These are phyloP conservation scores for Myotis myotis DNA, from an alignment of 2,797 vertebrate species.

Conservation along the genomic window DNA sequence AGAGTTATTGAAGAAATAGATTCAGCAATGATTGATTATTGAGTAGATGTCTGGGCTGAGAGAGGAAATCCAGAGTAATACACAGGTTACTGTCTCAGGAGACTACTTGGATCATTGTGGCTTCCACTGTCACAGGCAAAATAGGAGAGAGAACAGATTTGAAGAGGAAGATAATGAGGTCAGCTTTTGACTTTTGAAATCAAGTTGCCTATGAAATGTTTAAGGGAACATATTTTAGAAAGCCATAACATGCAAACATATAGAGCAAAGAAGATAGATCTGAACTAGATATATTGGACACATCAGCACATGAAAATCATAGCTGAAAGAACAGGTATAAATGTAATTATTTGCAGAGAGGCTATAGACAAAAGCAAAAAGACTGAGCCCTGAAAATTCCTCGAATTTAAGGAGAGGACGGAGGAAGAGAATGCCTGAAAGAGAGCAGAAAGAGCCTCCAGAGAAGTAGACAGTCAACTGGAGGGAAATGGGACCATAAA, in stretches of 20 bases:
- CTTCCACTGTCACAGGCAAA: neutral
- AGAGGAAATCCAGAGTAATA: neutral
- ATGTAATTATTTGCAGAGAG: neutral
- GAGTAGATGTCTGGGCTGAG: neutral
- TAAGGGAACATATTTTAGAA: constrained; percentile 14
- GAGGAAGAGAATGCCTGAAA: neutral
- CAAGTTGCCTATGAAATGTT: neutral
- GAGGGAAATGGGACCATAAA: neutral
- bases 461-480: neutral
- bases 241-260: neutral
- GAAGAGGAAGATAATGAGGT: neutral
- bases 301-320: neutral
- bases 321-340: neutral
- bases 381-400: neutral
- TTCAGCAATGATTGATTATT: neutral
- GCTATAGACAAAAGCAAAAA: neutral
- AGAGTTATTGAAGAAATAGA: neutral
- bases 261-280: neutral
- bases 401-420: neutral
- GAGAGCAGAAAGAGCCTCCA: neutral
- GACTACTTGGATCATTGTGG: neutral
- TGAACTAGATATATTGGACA: neutral
- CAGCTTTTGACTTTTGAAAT: constrained; percentile 39
- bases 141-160: neutral
- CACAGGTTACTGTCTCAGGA: neutral